These are phyloP conservation scores for Pterostichus madidus DNA, from an alignment of 2,888 invertebrate genomes.

Conservation along the genomic window DNA sequence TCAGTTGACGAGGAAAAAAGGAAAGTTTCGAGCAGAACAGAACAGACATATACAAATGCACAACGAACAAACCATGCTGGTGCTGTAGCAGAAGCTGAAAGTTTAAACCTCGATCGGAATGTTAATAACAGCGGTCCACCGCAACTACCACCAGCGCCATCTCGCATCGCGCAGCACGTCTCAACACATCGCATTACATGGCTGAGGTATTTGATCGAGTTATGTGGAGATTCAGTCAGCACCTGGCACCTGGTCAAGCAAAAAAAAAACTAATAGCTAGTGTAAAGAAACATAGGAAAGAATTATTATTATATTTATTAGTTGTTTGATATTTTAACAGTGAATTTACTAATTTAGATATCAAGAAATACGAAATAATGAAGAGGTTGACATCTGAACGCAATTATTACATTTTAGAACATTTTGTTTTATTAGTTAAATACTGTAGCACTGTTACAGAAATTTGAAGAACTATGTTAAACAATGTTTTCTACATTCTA, in stretches of 20 bases:
- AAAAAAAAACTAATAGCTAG: background rate
- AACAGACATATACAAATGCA: conserved; percentile 20
- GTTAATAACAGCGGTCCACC: conserved; percentile 50
- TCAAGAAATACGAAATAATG: too few species aligned
- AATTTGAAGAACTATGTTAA: too few species aligned
- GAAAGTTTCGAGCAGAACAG: background rate
- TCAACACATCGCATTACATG: background rate
- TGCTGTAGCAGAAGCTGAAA: background rate
- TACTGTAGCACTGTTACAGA: too few species aligned
- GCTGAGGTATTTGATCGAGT: background rate
- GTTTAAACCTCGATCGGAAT: conserved; percentile 40
- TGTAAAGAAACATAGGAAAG: too few species aligned
- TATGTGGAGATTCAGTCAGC: background rate
- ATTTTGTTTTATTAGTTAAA: too few species aligned
- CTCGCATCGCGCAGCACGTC: background rate
- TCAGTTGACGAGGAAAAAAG: background rate
- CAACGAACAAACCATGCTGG: background rate
- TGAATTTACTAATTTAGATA: too few species aligned
- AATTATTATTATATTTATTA: too few species aligned
- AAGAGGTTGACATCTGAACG: too few species aligned
- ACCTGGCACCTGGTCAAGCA: background rate
- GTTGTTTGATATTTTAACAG: too few species aligned
- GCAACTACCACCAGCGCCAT: conserved; percentile 25
- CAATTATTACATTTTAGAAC: too few species aligned
- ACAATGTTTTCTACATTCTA: too few species aligned